Conservation (phyloP, 2,113 vertebrate genomes). For the Aleadryas rufinucha region DNA sequence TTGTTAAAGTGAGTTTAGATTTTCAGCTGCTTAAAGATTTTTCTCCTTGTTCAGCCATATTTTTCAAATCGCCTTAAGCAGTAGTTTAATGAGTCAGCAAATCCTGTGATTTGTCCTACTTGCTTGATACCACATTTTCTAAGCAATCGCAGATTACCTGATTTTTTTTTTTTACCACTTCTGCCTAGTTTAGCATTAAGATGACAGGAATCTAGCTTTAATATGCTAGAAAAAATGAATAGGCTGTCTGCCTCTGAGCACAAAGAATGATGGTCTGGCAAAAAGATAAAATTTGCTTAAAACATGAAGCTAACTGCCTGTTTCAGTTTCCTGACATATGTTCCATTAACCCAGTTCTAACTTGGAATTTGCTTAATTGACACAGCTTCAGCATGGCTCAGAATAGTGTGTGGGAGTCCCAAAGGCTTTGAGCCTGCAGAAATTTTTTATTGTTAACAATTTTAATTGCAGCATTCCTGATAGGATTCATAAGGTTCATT, state of each 20-base stretch:
- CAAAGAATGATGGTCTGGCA: background rate
- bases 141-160: background rate
- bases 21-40: background rate
- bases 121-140: background rate
- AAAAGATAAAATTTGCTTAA: background rate
- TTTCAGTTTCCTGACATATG: background rate
- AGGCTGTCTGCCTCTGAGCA: background rate
- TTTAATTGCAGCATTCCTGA: background rate
- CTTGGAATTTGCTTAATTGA: background rate
- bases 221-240: background rate
- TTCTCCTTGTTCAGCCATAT: background rate
- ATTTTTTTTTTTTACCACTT: background rate
- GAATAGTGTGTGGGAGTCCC: background rate
- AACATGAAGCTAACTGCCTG: background rate
- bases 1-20: background rate
- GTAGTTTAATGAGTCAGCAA: background rate
- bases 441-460: background rate
- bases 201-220: background rate
- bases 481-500: background rate
- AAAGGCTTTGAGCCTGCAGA: background rate
- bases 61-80: background rate
- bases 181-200: background rate
- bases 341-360: constrained; percentile 38
- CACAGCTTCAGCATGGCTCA: background rate
- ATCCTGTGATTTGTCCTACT: background rate